phyloP scores from a whole-genome alignment of 2,797 vertebrate species.

The Trematomus bernacchii region DNA sequence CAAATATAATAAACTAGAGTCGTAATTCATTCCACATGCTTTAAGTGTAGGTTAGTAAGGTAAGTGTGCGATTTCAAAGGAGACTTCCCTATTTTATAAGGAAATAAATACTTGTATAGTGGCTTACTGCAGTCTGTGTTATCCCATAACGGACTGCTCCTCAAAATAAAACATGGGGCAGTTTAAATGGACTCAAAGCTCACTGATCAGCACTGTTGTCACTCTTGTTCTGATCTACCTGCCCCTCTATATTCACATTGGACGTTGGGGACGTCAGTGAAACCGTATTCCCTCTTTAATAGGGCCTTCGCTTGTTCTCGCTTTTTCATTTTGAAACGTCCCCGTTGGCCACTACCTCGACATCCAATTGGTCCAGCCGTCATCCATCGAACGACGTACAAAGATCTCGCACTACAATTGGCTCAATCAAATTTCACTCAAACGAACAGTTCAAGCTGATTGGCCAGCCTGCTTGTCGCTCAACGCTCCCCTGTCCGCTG shows the following conservation, averaged over 20 bases:
- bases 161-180: constrained; percentile 2
- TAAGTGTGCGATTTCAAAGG: no score
- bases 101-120: no score
- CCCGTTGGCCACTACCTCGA: constrained; percentile 15
- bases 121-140: not conserved
- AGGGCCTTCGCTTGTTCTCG: constrained; percentile 48
- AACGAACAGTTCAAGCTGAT: constrained; percentile 2
- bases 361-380: constrained; percentile 68
- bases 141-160: constrained; percentile 21
- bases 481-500: constrained; percentile 39
- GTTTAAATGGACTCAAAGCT: constrained; percentile 37
- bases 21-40: no score
- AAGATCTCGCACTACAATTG: not conserved
- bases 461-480: constrained; percentile 51
- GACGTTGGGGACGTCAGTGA: constrained; percentile 70
- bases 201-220: constrained; percentile 70
- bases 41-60: no score
- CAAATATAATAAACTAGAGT: no score
- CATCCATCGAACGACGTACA: constrained; percentile 31
- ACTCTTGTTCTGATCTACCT: constrained; percentile 56
- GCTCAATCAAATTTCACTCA: constrained; percentile 68
- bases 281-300: constrained; percentile 54
- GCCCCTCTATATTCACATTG: constrained; percentile 68
- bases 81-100: no score
- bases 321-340: constrained; percentile 48